phyloP scores from a whole-genome alignment of 2,888 invertebrate genomes.

The Helicoverpa assulta region DNA sequence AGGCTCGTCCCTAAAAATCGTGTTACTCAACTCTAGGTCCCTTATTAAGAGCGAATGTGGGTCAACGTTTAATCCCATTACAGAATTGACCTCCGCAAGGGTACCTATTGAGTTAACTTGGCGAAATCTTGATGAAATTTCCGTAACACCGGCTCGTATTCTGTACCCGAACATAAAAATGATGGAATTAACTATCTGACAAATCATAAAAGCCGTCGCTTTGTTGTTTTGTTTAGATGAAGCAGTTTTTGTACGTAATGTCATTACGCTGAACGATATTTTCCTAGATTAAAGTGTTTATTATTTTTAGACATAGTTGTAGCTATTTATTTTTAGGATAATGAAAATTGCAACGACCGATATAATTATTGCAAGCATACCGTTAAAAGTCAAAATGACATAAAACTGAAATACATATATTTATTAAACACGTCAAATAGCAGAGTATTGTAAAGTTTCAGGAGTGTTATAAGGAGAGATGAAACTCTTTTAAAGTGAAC shows the following conservation, averaged over 20 bases:
- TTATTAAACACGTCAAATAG: too few species aligned
- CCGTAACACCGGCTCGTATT: conserved; percentile 38
- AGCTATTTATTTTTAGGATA: neutral
- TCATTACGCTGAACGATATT: neutral
- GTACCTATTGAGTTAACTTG: conserved; percentile 65
- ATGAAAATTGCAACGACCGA: neutral
- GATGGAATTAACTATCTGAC: conserved; percentile 45
- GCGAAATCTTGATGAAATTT: conserved; percentile 65
- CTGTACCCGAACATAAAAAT: conserved; percentile 48
- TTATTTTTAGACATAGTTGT: neutral
- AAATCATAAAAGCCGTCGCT: conserved; percentile 34
- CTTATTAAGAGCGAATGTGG: conserved; percentile 69
- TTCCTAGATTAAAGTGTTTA: neutral
- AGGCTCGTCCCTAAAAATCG: conserved; percentile 55
- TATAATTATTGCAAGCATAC: too few species aligned
- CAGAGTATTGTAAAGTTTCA: too few species aligned
- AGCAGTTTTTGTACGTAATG: neutral
- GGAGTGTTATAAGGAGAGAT: neutral
- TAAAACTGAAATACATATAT: neutral
- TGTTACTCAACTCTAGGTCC: conserved; percentile 58
- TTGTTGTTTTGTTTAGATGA: conserved; percentile 27
- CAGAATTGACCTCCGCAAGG: conserved; percentile 65
- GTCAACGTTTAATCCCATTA: conserved; percentile 76
- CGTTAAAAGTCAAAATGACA: neutral
- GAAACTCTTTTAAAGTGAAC: neutral